Evolutionary conservation across 2,888 invertebrate species (phyloP), one percentile per base, ranked within the genome.

Genomic region (Eupelmus urozonus): DNA sequence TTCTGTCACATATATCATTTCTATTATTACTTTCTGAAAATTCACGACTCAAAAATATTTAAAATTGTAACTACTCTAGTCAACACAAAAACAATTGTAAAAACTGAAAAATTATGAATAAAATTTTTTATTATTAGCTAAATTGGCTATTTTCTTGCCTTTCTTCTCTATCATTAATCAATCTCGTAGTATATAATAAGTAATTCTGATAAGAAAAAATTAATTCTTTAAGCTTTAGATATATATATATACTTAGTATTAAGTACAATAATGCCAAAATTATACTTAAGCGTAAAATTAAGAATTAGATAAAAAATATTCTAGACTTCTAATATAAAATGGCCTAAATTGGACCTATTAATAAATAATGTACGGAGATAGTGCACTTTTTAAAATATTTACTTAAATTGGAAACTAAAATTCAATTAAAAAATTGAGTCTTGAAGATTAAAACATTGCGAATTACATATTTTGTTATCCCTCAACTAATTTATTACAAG

Each of bases 81-180:
- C 57, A 62, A 76, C 51, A 63, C 53, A 40, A 76, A 45, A 60
- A 75, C 65, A 74, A 45, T 49, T 76, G 76, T 77, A 72, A 59
- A 0, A 49, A 27, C 1, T 49, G 2, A 74, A 55, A 74, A 69
- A 69, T 69, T 62, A 40, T 75, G 27, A 65, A 75, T 70, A 75
- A 78, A 78, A 67, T 66, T 25, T 59, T 25, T 20, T 57, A 34
- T 45, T 53, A n/a, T 40, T 51, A 45, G 16, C n/a, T 27, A 72
- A 62, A 55, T 67, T 62, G 67, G 72, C 72, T 78, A 67, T 29
- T 73, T 67, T 63, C 18, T 71, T 76, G 70, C 40, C 72, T 77
- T 66, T 72, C 49, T 51, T 71, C 65, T 40, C n/a, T 71, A 59
- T 20, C 34, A 53, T 42, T 63, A 45, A 60, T 49, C 20, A 49